These are phyloP conservation scores for Aphaenogaster floridana DNA, from an alignment of 1,140 invertebrate species.

Conservation along the genomic window DNA sequence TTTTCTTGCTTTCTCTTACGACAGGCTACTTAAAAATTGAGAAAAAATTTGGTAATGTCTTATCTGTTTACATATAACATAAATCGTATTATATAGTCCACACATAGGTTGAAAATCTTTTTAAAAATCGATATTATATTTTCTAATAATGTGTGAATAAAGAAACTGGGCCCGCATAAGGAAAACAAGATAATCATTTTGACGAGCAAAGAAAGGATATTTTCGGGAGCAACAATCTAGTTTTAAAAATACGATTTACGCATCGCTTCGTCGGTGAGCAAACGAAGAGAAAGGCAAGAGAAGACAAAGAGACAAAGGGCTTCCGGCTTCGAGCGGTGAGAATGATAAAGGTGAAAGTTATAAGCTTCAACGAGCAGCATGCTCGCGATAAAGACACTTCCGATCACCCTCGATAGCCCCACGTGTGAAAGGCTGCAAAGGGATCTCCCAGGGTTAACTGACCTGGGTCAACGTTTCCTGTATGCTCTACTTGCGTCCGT, in stretches of 20 bases:
- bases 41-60: neutral
- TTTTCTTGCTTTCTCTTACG: neutral
- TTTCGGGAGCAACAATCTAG: constrained; percentile 37
- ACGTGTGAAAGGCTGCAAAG: constrained; percentile 39
- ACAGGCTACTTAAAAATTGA: neutral
- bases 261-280: constrained; percentile 27
- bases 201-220: constrained; percentile 1
- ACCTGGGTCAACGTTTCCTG: constrained; percentile 51
- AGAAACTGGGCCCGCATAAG: neutral
- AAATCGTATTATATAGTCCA: neutral
- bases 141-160: neutral
- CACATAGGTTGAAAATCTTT: neutral
- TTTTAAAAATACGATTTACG: constrained; percentile 60
- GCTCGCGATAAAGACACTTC: constrained; percentile 40
- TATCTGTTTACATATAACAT: neutral
- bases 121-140: constrained; percentile 1
- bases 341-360: constrained; percentile 65
- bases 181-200: constrained; percentile 10
- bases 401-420: constrained; percentile 49
- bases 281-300: constrained; percentile 21
- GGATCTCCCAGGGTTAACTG: constrained; percentile 53
- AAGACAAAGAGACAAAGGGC: constrained; percentile 64
- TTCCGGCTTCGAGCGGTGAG: constrained; percentile 37
- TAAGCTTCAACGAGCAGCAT: constrained; percentile 49
- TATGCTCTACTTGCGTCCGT: constrained; percentile 32